These are phyloP conservation scores for Ophthalmolycus amberensis DNA, from an alignment of 2,113 vertebrate species.

Conservation along the genomic window DNA sequence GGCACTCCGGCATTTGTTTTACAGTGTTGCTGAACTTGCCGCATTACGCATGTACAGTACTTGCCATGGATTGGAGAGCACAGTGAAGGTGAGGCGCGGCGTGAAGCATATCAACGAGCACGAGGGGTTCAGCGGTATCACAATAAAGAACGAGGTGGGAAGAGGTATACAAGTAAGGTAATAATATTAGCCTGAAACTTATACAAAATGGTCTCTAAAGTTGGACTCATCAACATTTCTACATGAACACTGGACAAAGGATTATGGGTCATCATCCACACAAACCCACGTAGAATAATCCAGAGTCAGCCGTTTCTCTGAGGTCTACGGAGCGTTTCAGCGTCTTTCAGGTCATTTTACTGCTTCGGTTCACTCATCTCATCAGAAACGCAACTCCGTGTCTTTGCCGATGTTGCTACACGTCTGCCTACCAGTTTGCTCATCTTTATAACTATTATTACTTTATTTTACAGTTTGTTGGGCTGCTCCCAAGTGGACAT, in stretches of 20 bases:
- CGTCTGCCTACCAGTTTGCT: neutral
- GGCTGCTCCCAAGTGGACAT: neutral
- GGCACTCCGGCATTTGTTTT: conserved; percentile 38
- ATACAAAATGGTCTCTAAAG: neutral
- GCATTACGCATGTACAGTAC: conserved; percentile 2
- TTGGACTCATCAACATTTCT: neutral
- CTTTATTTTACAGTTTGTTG: neutral
- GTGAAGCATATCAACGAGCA: conserved; percentile 4
- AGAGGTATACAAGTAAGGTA: neutral
- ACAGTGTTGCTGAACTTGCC: conserved; percentile 11
- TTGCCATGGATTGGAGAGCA: conserved; percentile 32
- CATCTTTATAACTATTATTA: neutral
- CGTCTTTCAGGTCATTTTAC: neutral
- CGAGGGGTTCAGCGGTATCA: neutral
- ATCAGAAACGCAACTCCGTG: neutral
- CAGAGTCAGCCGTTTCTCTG: neutral
- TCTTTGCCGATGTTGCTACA: neutral
- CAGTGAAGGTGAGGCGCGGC: conserved; percentile 27
- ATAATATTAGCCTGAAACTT: neutral
- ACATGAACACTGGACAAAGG: neutral
- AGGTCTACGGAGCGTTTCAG: neutral
- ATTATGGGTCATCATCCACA: neutral
- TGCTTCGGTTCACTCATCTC: neutral
- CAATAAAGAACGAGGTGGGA: neutral
- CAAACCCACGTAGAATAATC: neutral